Percentiles rank a stretch among this genome's conserved stretches.
These are phyloP conservation scores for Pomatostomus ruficeps DNA, from an alignment of 2,113 vertebrate species.

Conservation along the genomic window DNA sequence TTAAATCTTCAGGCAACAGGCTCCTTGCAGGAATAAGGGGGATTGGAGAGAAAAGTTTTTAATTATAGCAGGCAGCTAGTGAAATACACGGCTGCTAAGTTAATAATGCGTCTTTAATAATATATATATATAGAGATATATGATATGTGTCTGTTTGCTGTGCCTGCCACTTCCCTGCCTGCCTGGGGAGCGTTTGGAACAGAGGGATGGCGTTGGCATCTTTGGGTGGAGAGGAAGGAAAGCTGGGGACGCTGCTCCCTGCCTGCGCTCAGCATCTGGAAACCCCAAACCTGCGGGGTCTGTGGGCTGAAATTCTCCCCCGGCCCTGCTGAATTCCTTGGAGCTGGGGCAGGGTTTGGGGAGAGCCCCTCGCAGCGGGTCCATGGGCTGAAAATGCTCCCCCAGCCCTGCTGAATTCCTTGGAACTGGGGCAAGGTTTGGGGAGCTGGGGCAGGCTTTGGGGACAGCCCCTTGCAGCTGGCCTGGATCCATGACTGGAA, in stretches of 20 bases:
- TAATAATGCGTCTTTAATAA: conserved; percentile 35
- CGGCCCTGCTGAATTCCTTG: accelerated
- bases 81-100: conserved; percentile 39
- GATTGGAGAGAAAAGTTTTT: conserved; percentile 66
- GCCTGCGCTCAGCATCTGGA: not conserved
- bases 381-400: no score
- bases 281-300: accelerated
- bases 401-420: no score
- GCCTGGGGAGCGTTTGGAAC: not conserved
- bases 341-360: not conserved
- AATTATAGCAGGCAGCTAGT: conserved; percentile 68
- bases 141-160: not conserved
- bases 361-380: no score
- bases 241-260: not conserved
- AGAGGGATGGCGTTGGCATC: accelerated
- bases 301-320: accelerated
- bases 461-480: no score
- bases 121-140: not conserved
- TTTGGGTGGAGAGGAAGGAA: not conserved
- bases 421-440: no score
- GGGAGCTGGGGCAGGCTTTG: no score
- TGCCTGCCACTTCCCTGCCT: not conserved
- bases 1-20: conserved; percentile 83
- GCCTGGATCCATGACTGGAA: no score
- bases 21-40: conserved; percentile 62